These are phyloP conservation scores for Bubo scandiacus DNA, from an alignment of 2,113 vertebrate species.

Conservation along the genomic window DNA sequence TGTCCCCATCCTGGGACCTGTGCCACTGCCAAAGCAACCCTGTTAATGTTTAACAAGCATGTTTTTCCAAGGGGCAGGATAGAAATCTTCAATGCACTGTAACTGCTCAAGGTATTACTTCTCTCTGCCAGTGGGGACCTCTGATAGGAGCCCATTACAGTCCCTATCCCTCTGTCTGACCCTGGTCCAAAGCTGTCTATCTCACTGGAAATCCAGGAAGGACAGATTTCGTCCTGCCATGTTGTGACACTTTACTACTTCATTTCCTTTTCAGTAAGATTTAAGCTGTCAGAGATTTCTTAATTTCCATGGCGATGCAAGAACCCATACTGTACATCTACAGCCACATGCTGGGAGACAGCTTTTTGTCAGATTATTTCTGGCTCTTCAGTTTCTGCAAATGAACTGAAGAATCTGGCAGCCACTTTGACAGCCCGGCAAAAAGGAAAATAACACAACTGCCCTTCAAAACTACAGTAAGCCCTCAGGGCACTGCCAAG, in stretches of 20 bases:
- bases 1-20: background rate
- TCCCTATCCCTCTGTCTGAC: background rate
- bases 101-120: background rate
- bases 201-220: background rate
- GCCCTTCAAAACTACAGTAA: background rate
- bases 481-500: background rate
- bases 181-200: background rate
- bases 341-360: background rate
- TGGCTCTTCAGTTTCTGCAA: background rate
- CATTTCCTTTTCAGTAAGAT: background rate
- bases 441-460: background rate
- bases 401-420: background rate
- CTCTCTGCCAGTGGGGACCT: background rate
- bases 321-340: background rate
- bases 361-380: background rate
- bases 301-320: constrained; percentile 18
- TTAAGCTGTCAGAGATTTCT: background rate
- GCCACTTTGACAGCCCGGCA: background rate
- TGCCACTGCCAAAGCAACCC: background rate
- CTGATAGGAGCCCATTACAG: background rate
- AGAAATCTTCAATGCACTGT: background rate
- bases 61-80: background rate
- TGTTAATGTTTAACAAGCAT: background rate
- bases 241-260: background rate
- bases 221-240: background rate